phyloP scores from a whole-genome alignment of 2,888 invertebrate genomes.

The Stenurella melanura region DNA sequence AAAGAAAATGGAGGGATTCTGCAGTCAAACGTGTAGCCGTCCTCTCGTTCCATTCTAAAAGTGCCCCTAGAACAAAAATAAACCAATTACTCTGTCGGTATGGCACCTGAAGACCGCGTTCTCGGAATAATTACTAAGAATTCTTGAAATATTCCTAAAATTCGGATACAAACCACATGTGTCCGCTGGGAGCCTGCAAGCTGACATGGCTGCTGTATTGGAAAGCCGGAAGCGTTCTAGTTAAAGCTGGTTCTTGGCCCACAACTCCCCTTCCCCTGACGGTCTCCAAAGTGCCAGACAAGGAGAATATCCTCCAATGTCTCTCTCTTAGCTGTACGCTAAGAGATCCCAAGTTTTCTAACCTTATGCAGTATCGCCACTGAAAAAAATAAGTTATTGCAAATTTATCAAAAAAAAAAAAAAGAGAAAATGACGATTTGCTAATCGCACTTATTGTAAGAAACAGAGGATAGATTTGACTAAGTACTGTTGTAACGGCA shows the following conservation, averaged over 20 bases:
- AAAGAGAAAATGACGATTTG: too few species aligned
- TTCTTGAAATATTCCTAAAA: too few species aligned
- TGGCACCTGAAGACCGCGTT: background rate
- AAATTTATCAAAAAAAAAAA: too few species aligned
- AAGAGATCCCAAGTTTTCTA: slow-evolving; percentile 93
- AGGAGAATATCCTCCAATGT: slow-evolving; percentile 98
- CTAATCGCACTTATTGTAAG: too few species aligned
- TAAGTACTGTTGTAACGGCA: too few species aligned
- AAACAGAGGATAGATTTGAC: too few species aligned
- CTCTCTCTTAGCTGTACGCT: slow-evolving; percentile 95
- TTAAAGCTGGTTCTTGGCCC: slow-evolving; percentile 97
- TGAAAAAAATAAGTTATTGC: too few species aligned
- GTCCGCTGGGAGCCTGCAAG: slow-evolving; percentile 96
- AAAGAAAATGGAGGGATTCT: slow-evolving; percentile 97
- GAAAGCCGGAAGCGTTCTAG: slow-evolving; percentile 92
- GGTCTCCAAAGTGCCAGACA: slow-evolving; percentile 95
- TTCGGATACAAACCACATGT: slow-evolving; percentile 87
- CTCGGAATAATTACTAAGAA: too few species aligned
- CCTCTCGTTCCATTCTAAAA: slow-evolving; percentile 97
- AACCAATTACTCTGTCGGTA: background rate
- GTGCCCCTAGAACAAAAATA: slow-evolving; percentile 84
- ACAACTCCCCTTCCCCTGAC: slow-evolving; percentile 96
- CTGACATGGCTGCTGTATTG: slow-evolving; percentile 99
- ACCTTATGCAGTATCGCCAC: slow-evolving; percentile 98
- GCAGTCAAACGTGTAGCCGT: slow-evolving; percentile 97